These are phyloP conservation scores for Dermatemys mawii DNA, from an alignment of 2,113 vertebrate species.

Conservation along the genomic window DNA sequence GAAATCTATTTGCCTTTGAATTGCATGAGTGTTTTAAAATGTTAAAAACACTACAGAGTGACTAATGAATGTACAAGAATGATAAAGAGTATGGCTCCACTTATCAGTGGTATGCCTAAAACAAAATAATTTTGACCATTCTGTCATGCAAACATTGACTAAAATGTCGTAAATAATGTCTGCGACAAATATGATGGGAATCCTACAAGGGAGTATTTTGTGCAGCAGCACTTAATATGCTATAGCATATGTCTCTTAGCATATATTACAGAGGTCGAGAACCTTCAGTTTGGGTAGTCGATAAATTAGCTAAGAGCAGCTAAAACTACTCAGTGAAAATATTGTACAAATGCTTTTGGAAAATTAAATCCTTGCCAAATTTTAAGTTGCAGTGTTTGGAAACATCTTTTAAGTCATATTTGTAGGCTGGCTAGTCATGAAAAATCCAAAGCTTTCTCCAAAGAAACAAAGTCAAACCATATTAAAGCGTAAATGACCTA, in stretches of 20 bases:
- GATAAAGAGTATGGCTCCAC: conserved; percentile 67
- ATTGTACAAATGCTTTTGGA: background rate
- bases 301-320: background rate
- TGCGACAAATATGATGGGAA: conserved; percentile 59
- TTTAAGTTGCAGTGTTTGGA: background rate
- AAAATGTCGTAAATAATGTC: conserved; percentile 69
- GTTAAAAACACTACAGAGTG: conserved; percentile 75
- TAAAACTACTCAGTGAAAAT: conserved; percentile 23
- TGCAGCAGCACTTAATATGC: conserved; percentile 48
- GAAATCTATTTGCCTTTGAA: conserved; percentile 73
- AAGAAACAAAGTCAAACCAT: background rate
- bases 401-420: background rate
- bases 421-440: background rate
- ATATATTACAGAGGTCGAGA: conserved; percentile 5
- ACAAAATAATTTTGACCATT: conserved; percentile 65
- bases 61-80: conserved; percentile 67
- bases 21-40: conserved; percentile 75
- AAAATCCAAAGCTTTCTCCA: background rate
- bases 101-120: conserved; percentile 65
- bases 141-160: conserved; percentile 68
- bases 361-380: background rate
- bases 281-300: background rate
- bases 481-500: background rate
- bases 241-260: conserved; percentile 36
- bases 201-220: conserved; percentile 64